Evolutionary conservation across 2,113 vertebrate species (phyloP), one percentile per base, ranked within the genome.

Genomic region (Tyrannus savana): DNA sequence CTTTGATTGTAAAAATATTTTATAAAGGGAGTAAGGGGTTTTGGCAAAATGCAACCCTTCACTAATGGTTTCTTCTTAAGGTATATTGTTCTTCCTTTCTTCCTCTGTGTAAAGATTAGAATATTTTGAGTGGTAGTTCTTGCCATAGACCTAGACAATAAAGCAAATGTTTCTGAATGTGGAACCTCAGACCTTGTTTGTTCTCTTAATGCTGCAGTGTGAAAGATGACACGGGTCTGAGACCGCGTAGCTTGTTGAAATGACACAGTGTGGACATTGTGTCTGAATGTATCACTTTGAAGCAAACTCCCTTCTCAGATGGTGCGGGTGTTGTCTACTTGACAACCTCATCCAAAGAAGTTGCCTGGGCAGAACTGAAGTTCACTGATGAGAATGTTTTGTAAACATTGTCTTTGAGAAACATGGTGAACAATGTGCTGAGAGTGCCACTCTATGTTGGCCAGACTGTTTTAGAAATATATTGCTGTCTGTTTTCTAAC

Each of bases 201-300:
- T 41, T 30, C 35, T 56, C 10, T 10, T 78, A 39, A 28, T 11
- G 3, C 16, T 47, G 60, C 9, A 9, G 30, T 4, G 42, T 78
- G 52, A 47, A 71, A 63, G 55, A 14, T 71, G 9, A 7, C 30
- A 4, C 5, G 31, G 66, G 59, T 10, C 37, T 37, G 63, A 33
- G 64, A 18, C 50, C 23, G 1, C 10, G 49, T 19, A 4, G 19
- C 21, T 59, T 56, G 19, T 49, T 77, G 80, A 58, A 76, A 11
- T 66, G 33, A 28, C 13, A 12, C 8, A 2, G 0, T 0, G 0
- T 73, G 49, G 8, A 46, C 10, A 3, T 19, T 30, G 28, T 53
- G 44, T 41, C 73, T 58, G 30, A 66, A n/a, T 58, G 35, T 58
- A 37, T 86, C 60, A 6, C 21, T 81, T 25, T 14, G 47, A 59